Evolutionary conservation across 2,113 vertebrate genomes (phyloP).

Genomic region (Labrus mixtus): DNA sequence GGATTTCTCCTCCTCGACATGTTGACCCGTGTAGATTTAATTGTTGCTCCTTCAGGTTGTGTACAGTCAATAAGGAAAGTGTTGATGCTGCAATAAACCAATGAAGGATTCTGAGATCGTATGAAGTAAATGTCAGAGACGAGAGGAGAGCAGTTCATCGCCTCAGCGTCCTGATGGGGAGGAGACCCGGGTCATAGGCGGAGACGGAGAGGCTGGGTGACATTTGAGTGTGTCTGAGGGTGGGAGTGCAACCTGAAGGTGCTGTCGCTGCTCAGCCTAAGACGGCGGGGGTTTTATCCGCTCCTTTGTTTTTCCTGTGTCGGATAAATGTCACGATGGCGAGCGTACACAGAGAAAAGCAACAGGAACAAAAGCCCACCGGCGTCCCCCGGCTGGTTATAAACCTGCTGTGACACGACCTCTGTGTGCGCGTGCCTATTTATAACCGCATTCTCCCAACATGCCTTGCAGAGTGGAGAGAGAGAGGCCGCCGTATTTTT

Average conservation of each 20-base stretch:
- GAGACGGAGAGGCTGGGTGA: conserved; percentile 34
- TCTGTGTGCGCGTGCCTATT: conserved; percentile 27
- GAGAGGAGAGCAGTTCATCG: neutral
- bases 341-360: conserved; percentile 41
- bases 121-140: conserved; percentile 6
- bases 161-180: neutral
- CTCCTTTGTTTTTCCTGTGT: conserved; percentile 46
- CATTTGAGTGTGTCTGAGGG: conserved; percentile 52
- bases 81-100: neutral
- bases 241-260: conserved; percentile 49
- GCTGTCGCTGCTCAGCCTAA: conserved; percentile 26
- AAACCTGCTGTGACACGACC: conserved; percentile 50
- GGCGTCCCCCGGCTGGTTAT: conserved; percentile 34
- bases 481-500: conserved; percentile 27
- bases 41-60: neutral
- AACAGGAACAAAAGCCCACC: conserved; percentile 49
- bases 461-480: conserved; percentile 19
- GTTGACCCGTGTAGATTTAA: neutral
- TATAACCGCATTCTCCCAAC: conserved; percentile 31
- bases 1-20: too few species aligned
- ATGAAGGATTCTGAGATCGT: neutral
- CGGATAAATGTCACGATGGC: conserved; percentile 64
- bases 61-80: neutral
- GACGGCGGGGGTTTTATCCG: conserved; percentile 11
- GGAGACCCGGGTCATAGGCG: conserved; percentile 4